Evolutionary conservation across 2,797 vertebrate genomes (phyloP), one percentile per base, ranked within the genome.

Genomic region (Trematomus bernacchii): DNA sequence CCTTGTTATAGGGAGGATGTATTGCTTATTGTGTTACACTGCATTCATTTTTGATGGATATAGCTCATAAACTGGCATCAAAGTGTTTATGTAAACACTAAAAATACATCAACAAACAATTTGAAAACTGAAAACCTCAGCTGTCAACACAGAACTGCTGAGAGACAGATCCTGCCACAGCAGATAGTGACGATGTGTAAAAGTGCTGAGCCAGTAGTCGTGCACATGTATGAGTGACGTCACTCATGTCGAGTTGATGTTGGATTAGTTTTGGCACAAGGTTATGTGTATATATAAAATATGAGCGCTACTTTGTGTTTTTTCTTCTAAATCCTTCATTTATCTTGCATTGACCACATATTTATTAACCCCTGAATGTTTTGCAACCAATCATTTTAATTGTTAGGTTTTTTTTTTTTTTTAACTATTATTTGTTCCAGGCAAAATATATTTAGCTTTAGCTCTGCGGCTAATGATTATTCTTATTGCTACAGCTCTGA

Each of bases 81-180:
- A 11, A 67, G 18, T 48, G 43, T 27, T 27, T 46, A n/a, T 16
- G 52, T 43, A 44, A 8, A 46, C 6, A 37, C 1, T 37, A 37
- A 9, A 37, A 37, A 6, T 6, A 37, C 6, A 37, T 37, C 37
- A 54, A 65, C 9, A 33, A 27, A 76, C 27, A 73, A 52, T 53
- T 60, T 21, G 67, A 66, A 67, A 14, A 37, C 16, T 30, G 27
- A 43, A 74, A 67, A 76, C n/a, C 67, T 86, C 68, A 70, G 76
- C 59, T 63, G 9, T 54, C 6, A 55, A 57, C 18, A 62, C 0
- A 54, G 58, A 83, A 80, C 16, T 76, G 74, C 83, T 52, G 69
- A 84, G 80, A 66, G 66, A 83, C 66, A 16, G 37, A 51, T 64
- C n/a, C 79, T 76, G 80, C 40, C 86, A 66, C 65, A 73, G 80